phyloP scores from a whole-genome alignment of 2,113 vertebrate genomes.

The Aix galericulata region DNA sequence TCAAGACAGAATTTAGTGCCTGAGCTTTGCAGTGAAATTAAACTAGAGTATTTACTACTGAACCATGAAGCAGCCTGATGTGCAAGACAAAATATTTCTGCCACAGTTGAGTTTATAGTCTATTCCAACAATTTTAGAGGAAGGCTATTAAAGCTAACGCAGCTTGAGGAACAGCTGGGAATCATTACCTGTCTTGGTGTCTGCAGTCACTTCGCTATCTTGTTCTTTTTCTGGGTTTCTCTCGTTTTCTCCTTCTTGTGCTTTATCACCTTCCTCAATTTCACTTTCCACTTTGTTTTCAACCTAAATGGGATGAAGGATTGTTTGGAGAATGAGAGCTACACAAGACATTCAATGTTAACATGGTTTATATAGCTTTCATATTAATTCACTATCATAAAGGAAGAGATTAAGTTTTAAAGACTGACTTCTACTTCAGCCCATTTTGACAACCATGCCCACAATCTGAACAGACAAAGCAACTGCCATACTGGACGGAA shows the following conservation, averaged over 20 bases:
- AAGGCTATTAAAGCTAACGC: not conserved
- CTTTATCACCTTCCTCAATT: slow-evolving; percentile 82
- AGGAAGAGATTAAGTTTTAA: not conserved
- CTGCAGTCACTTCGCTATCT: slow-evolving; percentile 60
- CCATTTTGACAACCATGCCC: fast-evolving
- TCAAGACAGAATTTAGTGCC: not conserved
- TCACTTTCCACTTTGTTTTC: slow-evolving; percentile 86
- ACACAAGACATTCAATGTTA: fast-evolving
- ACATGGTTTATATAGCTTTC: not conserved
- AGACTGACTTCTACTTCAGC: not conserved
- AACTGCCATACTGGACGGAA: not conserved
- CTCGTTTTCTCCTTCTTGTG: slow-evolving; percentile 81
- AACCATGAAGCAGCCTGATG: not conserved
- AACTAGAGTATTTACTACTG: not conserved
- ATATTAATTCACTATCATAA: too few species aligned
- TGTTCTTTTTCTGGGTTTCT: slow-evolving; percentile 75
- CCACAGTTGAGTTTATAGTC: not conserved
- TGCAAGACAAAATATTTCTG: not conserved
- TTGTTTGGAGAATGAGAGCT: not conserved
- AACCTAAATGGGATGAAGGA: slow-evolving; percentile 67
- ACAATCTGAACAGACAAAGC: not conserved
- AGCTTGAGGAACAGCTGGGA: not conserved
- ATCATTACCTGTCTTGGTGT: slow-evolving; percentile 75
- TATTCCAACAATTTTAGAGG: not conserved
- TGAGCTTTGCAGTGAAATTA: not conserved